These are phyloP conservation scores for Malaclemys terrapin DNA, from an alignment of 2,113 vertebrate genomes.

Conservation along the genomic window DNA sequence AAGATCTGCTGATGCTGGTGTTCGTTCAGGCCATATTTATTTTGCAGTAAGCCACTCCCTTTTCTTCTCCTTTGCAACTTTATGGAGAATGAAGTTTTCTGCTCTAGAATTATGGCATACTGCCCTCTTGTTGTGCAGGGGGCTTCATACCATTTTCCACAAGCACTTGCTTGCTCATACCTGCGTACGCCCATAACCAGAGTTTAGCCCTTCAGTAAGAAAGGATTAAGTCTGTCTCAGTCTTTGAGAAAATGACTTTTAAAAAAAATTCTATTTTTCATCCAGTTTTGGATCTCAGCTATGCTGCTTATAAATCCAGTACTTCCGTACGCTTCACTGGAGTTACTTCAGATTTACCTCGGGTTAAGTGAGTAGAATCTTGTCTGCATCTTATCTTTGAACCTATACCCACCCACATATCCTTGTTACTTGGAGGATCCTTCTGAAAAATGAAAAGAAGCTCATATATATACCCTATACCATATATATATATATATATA, in stretches of 20 bases:
- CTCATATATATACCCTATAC: neutral
- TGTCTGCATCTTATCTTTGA: neutral
- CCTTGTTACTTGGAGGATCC: neutral
- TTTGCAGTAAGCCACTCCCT: neutral
- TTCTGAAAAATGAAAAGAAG: neutral
- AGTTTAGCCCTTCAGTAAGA: neutral
- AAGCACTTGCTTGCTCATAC: neutral
- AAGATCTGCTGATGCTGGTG: neutral
- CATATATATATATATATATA: too few relatives aligned
- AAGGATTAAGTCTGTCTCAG: too few relatives aligned
- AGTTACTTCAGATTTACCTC: neutral
- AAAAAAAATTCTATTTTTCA: neutral
- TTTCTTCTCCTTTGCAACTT: neutral
- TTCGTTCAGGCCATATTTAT: neutral
- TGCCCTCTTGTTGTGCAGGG: neutral
- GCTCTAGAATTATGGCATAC: neutral
- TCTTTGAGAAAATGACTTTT: neutral
- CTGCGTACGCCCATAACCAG: neutral
- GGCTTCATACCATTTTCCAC: neutral
- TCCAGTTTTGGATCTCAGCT: neutral
- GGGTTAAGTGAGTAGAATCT: neutral
- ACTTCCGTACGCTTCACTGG: neutral
- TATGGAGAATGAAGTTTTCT: neutral
- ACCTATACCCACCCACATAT: neutral
- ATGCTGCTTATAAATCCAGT: neutral